These are phyloP conservation scores for Macaca fascicularis DNA, from an alignment of 2,113 vertebrate genomes.

Conservation along the genomic window DNA sequence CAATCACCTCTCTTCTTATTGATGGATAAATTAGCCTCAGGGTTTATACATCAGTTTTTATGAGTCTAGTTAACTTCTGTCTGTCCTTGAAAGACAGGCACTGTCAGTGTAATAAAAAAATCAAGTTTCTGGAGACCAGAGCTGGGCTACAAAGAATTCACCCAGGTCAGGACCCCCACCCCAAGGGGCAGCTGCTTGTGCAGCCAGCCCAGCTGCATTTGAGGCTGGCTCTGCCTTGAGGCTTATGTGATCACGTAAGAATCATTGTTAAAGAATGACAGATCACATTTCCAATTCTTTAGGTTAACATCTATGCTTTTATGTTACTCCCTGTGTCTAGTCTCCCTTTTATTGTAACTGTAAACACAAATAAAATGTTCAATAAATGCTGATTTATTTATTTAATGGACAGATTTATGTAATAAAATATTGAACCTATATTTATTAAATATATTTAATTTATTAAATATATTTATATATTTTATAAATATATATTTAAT, in stretches of 20 bases:
- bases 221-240: too few species aligned
- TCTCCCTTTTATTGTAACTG: not conserved
- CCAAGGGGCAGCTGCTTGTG: too few species aligned
- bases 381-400: not conserved
- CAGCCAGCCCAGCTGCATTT: not conserved
- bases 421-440: too few species aligned
- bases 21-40: fast-evolving
- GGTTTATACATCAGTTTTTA: not conserved
- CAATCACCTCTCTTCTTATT: fast-evolving
- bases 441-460: too few species aligned
- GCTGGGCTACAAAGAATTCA: not conserved
- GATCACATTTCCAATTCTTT: not conserved
- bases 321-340: not conserved
- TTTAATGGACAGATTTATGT: not conserved
- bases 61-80: not conserved
- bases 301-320: not conserved
- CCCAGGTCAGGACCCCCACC: too few species aligned
- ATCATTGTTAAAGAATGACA: not conserved
- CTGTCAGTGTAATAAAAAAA: not conserved
- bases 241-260: not conserved
- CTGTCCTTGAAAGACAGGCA: not conserved
- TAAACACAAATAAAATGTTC: not conserved
- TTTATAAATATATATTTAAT: not conserved
- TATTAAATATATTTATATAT: too few species aligned
- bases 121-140: not conserved